Evolutionary conservation across 2,888 invertebrate genomes (phyloP).

Genomic region (Tholera decimalis): DNA sequence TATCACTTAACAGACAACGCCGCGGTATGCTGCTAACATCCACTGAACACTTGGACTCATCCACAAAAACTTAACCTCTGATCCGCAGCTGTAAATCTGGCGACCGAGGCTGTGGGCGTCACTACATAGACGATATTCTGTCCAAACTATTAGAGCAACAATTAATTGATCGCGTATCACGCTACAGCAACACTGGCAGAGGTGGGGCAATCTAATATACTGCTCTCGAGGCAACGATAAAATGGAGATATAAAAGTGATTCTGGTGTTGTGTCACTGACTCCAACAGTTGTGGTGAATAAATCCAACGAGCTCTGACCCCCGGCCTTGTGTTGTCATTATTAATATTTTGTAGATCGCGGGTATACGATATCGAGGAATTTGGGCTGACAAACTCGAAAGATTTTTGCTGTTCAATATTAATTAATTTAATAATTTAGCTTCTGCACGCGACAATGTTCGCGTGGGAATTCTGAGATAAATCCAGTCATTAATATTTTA

Average conservation of each 20-base stretch:
- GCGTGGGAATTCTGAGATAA: too few relatives aligned
- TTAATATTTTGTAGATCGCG: conserved; percentile 50
- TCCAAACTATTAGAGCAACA: conserved; percentile 42
- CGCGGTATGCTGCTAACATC: conserved; percentile 41
- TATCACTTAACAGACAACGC: conserved; percentile 46
- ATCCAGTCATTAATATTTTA: too few relatives aligned
- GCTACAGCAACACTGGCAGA: conserved; percentile 24
- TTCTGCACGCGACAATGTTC: too few relatives aligned
- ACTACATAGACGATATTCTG: conserved; percentile 40
- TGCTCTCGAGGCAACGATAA: conserved; percentile 43
- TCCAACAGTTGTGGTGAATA: conserved; percentile 36
- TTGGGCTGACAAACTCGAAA: conserved; percentile 16
- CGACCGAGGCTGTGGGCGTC: conserved; percentile 41
- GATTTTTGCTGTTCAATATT: conserved; percentile 8
- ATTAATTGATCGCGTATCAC: conserved; percentile 60
- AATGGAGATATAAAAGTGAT: conserved; percentile 62
- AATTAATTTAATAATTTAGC: too few relatives aligned
- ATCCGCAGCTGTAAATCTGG: conserved; percentile 53
- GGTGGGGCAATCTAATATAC: conserved; percentile 50
- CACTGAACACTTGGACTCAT: conserved; percentile 44
- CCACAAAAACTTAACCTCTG: conserved; percentile 46
- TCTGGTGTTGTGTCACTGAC: conserved; percentile 15
- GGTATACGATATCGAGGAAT: background rate
- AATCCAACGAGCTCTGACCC: conserved; percentile 47
- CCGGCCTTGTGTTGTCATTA: conserved; percentile 28